Evolutionary conservation across 2,797 vertebrate species (phyloP).

Genomic region (Philypnodon macrostomus): DNA sequence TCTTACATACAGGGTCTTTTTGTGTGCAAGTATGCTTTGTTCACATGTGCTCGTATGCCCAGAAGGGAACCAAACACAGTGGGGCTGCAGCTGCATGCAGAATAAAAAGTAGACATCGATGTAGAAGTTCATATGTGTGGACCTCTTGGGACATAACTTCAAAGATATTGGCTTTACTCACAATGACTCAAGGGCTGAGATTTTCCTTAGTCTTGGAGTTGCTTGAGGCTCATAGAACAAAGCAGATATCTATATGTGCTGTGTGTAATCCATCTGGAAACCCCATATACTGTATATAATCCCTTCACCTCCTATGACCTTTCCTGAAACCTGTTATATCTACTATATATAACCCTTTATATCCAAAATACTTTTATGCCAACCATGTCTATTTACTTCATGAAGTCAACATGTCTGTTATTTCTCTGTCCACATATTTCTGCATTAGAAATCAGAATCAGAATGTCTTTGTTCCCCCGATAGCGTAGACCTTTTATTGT

Average conservation of each 20-base stretch:
- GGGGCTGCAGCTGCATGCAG: conserved; percentile 12
- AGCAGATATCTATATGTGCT: neutral
- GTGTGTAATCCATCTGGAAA: conserved; percentile 3
- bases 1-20: conserved; percentile 8
- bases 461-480: too few relatives aligned
- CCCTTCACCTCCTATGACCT: neutral
- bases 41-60: conserved; percentile 21
- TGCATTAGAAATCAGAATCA: too few relatives aligned
- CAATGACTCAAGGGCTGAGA: conserved; percentile 3
- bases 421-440: too few relatives aligned
- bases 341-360: too few relatives aligned
- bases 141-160: conserved; percentile 18
- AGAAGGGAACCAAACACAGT: conserved; percentile 18
- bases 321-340: neutral
- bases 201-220: neutral
- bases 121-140: conserved; percentile 11
- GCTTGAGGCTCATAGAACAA: neutral
- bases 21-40: conserved; percentile 10
- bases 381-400: too few relatives aligned
- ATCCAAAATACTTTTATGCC: too few relatives aligned
- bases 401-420: too few relatives aligned
- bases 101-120: conserved; percentile 15
- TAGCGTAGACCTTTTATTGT: too few relatives aligned
- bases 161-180: conserved; percentile 9
- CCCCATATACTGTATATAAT: neutral